These are phyloP conservation scores for Hypomecis punctinalis DNA, from an alignment of 2,888 invertebrate genomes.

Conservation along the genomic window DNA sequence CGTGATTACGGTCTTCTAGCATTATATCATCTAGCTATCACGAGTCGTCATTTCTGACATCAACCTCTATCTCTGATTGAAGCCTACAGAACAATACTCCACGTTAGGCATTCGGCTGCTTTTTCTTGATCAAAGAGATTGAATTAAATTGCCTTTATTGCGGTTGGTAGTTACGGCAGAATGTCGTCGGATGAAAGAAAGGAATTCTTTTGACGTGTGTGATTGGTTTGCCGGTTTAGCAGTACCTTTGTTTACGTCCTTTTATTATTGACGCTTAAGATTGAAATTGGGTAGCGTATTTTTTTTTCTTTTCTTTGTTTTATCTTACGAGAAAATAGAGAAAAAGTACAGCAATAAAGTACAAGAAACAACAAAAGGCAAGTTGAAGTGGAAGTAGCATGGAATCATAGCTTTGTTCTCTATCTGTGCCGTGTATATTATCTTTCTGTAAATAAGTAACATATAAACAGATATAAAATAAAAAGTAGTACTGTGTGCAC, in stretches of 20 bases:
- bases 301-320: not conserved
- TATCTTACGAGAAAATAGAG: too few relatives aligned
- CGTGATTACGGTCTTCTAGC: too few relatives aligned
- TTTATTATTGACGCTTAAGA: conserved; percentile 3
- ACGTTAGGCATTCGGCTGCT: conserved; percentile 43
- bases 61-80: not conserved
- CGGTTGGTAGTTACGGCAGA: conserved; percentile 21
- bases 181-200: conserved; percentile 27
- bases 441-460: too few relatives aligned
- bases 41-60: too few relatives aligned
- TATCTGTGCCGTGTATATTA: too few relatives aligned
- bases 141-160: conserved; percentile 43
- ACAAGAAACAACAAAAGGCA: too few relatives aligned
- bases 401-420: too few relatives aligned
- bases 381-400: too few relatives aligned
- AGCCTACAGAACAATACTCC: conserved; percentile 28
- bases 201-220: conserved; percentile 34
- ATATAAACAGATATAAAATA: too few relatives aligned
- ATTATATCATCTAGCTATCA: too few relatives aligned
- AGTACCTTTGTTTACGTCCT: conserved; percentile 4
- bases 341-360: too few relatives aligned
- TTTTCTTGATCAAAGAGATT: conserved; percentile 45
- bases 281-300: not conserved
- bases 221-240: conserved; percentile 18
- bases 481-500: too few relatives aligned